phyloP scores from a whole-genome alignment of 2,797 vertebrate genomes.

The Pangasius krempfi region DNA sequence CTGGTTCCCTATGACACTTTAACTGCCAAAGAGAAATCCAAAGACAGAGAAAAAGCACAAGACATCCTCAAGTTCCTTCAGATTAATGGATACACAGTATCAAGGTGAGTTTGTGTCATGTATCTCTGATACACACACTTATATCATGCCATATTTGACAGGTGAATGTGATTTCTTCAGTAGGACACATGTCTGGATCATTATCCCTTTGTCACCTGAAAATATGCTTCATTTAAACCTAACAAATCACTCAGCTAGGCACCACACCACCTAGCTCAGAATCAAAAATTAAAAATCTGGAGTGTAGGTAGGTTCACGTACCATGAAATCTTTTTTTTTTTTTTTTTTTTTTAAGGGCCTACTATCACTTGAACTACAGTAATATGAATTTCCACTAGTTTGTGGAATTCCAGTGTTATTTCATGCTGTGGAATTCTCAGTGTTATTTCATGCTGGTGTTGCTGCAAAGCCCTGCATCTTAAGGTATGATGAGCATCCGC shows the following conservation, averaged over 20 bases:
- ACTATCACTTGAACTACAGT: not conserved
- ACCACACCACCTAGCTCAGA: not conserved
- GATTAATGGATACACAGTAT: slow-evolving; percentile 91
- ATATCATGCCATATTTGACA: not conserved
- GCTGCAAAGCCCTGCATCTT: not conserved
- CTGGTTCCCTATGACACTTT: slow-evolving; percentile 95
- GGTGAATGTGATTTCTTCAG: not conserved
- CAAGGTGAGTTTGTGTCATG: slow-evolving; percentile 76
- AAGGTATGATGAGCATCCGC: not conserved
- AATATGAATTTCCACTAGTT: not conserved
- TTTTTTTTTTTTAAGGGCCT: not conserved
- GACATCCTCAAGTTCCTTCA: slow-evolving; percentile 95
- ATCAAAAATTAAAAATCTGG: no score
- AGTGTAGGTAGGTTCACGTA: no score
- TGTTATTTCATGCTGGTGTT: not conserved
- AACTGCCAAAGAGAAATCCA: slow-evolving; percentile 95
- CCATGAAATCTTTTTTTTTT: not conserved
- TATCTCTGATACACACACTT: no score
- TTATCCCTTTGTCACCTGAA: not conserved
- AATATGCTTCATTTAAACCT: not conserved
- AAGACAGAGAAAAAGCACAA: slow-evolving; percentile 91
- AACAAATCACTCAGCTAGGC: not conserved
- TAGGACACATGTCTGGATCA: not conserved
- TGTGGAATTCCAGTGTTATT: not conserved
- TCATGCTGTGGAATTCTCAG: not conserved